A percentile compares a stretch with the other conserved stretches of the same genome.
These are phyloP conservation scores for Mayetiola destructor DNA, from an alignment of 2,888 invertebrate species.

Conservation along the genomic window DNA sequence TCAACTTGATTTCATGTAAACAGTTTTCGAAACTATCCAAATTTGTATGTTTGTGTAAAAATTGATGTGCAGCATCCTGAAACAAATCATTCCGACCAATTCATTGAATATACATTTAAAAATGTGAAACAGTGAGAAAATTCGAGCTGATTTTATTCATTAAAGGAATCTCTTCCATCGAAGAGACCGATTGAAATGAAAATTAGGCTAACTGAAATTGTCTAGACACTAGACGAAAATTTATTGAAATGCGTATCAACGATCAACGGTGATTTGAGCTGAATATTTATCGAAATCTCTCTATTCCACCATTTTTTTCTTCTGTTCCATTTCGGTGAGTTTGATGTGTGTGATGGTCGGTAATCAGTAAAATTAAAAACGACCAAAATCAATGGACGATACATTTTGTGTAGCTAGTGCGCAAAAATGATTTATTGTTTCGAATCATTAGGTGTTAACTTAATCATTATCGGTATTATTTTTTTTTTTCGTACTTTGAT, in stretches of 20 bases:
- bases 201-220: conserved; percentile 4
- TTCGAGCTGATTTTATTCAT: no score
- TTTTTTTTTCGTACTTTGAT: no score
- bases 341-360: not conserved
- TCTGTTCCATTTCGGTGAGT: not conserved
- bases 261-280: no score
- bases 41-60: not conserved
- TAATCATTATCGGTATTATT: not conserved
- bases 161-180: no score
- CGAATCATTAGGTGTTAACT: conserved; percentile 4
- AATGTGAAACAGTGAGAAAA: not conserved
- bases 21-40: no score
- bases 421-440: conserved; percentile 9
- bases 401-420: not conserved
- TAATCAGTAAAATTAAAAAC: no score
- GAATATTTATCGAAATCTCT: no score
- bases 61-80: conserved; percentile 9
- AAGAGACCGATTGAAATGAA: not conserved
- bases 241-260: not conserved
- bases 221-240: conserved; percentile 11
- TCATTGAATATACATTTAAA: no score
- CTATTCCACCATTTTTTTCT: no score
- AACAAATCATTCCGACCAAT: no score
- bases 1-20: no score
- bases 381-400: no score